These are phyloP conservation scores for Eurytoma adleriae DNA, from an alignment of 2,888 invertebrate genomes.

Conservation along the genomic window DNA sequence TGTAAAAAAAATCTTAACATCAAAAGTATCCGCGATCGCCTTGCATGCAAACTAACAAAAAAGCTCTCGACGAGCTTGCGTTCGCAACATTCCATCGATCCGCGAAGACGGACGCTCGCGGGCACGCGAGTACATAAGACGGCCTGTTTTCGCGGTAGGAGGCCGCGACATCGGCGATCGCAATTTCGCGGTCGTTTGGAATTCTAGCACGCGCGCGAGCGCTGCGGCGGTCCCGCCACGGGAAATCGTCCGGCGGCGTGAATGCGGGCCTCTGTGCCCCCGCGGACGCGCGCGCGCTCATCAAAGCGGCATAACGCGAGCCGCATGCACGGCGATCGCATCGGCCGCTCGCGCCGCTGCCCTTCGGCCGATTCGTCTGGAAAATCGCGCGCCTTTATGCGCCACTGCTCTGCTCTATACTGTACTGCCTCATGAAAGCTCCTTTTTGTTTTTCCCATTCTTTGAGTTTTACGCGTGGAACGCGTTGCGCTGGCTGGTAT, in stretches of 20 bases:
- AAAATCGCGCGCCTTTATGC: constrained; percentile 5
- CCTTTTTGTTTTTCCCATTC: too few species aligned
- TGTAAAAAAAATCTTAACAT: too few species aligned
- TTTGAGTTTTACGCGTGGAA: neutral
- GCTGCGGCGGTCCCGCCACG: neutral
- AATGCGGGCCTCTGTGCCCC: constrained; percentile 36
- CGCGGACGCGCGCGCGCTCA: neutral
- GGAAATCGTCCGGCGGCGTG: constrained; percentile 7
- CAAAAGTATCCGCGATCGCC: too few species aligned
- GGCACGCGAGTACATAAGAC: constrained; percentile 13
- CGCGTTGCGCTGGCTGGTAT: too few species aligned
- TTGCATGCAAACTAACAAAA: too few species aligned
- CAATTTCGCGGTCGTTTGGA: constrained; percentile 55
- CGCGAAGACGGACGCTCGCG: neutral
- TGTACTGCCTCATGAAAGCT: too few species aligned
- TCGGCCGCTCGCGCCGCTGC: neutral
- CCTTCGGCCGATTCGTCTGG: constrained; percentile 10
- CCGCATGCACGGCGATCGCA: constrained; percentile 28
- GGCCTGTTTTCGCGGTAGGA: constrained; percentile 1
- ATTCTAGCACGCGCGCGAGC: constrained; percentile 21
- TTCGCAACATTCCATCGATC: too few species aligned
- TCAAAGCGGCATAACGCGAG: constrained; percentile 50
- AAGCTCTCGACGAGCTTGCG: too few species aligned
- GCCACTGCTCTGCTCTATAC: too few species aligned
- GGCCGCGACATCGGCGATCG: constrained; percentile 24